phyloP scores from a whole-genome alignment of 2,797 vertebrate species.

The Champsocephalus esox region DNA sequence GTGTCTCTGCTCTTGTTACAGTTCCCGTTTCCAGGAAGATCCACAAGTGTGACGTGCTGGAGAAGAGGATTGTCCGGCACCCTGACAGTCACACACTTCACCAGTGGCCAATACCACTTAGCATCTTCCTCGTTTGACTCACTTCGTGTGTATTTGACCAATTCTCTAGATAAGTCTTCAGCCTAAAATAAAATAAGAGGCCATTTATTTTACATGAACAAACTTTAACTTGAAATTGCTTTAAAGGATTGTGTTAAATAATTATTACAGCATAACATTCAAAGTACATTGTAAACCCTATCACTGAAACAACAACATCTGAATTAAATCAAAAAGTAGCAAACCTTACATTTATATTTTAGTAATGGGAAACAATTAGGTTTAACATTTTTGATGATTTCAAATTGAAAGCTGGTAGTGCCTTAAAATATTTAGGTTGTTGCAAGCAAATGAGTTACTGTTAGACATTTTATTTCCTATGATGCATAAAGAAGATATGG shows the following conservation, averaged over 20 bases:
- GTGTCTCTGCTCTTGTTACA: conserved; percentile 66
- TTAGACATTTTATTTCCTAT: too few relatives aligned
- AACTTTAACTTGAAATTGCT: background rate
- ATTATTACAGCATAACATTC: background rate
- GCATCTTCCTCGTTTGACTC: fast-evolving
- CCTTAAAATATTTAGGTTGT: too few relatives aligned
- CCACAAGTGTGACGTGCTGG: conserved; percentile 67
- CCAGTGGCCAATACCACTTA: conserved; percentile 68
- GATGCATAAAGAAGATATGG: too few relatives aligned
- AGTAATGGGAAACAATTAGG: too few relatives aligned
- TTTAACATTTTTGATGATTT: too few relatives aligned
- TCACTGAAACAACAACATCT: background rate
- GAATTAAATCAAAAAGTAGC: too few relatives aligned
- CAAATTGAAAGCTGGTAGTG: too few relatives aligned
- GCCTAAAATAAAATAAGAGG: conserved; percentile 35
- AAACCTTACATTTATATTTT: too few relatives aligned
- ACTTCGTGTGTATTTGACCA: conserved; percentile 44
- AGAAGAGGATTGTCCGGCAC: conserved; percentile 61
- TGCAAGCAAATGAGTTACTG: too few relatives aligned
- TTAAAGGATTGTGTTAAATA: background rate
- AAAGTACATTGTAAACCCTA: background rate
- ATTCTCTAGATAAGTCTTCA: conserved; percentile 28
- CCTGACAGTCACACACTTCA: conserved; percentile 72
- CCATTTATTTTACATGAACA: background rate
- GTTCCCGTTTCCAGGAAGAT: conserved; percentile 77